Evolutionary conservation across 2,888 invertebrate genomes (phyloP), one percentile per base, ranked within the genome.

Genomic region (Schizotus pectinicornis): DNA sequence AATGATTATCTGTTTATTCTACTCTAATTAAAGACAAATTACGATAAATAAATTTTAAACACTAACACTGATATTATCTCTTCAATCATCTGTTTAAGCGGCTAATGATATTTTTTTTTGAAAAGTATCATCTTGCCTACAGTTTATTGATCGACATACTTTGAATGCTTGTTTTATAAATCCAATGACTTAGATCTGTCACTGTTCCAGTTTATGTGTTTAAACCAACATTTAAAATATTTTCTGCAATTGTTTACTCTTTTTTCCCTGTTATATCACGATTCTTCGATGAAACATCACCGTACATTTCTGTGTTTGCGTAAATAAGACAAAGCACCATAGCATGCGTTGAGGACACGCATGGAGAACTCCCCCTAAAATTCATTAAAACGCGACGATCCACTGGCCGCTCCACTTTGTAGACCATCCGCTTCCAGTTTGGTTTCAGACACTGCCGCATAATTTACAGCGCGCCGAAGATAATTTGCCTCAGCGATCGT

Each of bases 331-430:
- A 22, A 22, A 7, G 22, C 42, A 48, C 55, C 22, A 22, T 5
- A 22, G 51, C 47, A 55, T 59, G 47, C 46, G 42, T 36, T 55
- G 37, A 37, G 57, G 68, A 65, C 62, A 68, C 67, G 68, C 67
- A 61, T 66, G 64, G 67, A 57, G 63, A 57, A 56, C 61, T 67
- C 66, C 68, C 68, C 67, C 64, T 63, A 62, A n/a, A 61, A 59
- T 57, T 50, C 63, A 61, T 58, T 57, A 51, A 64, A 64, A 61
- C 53, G 55, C 58, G 35, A 62, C 64, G 51, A 54, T 62, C 61
- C 57, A 50, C 56, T 62, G 63, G 59, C 31, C 61, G 56, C 51
- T 61, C 60, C 34, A 60, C 60, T 60, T 60, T 56, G 46, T 47
- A 41, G 12, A 47, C 54, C 41, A 59, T 49, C 42, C 39, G 53